Evolutionary conservation across 37 sponge, comb jelly and placozoan genomes (phyloP).

Genomic region (Agelas oroides): DNA sequence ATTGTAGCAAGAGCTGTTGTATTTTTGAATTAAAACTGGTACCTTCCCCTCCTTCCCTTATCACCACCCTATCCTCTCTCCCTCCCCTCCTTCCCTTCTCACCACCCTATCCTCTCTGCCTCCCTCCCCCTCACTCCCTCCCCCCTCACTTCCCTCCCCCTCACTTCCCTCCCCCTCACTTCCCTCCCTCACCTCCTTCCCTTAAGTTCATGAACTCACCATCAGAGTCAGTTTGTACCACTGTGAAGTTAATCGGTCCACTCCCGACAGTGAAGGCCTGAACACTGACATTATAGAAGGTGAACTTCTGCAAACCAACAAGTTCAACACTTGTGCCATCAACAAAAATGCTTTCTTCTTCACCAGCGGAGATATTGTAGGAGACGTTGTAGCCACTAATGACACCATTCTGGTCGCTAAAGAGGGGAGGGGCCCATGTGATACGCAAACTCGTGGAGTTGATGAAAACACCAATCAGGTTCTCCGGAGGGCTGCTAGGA

Average conservation of each 20-base stretch:
- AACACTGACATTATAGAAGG: conserved; percentile 43
- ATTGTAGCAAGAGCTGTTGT: too few relatives aligned
- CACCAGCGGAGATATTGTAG: background rate
- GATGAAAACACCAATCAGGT: background rate
- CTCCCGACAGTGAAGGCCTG: conserved; percentile 36
- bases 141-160: too few relatives aligned
- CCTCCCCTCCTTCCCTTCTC: too few relatives aligned
- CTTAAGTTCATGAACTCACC: conserved; percentile 11
- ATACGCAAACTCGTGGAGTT: conserved; percentile 37
- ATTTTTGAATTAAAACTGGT: too few relatives aligned
- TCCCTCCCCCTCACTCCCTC: too few relatives aligned
- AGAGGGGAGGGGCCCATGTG: conserved; percentile 47
- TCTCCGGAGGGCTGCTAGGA: conserved; percentile 18
- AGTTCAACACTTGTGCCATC: background rate
- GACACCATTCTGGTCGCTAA: conserved; percentile 43
- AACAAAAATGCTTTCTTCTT: background rate
- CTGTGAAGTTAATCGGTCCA: conserved; percentile 8
- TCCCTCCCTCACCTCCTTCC: too few relatives aligned
- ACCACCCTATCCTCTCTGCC: too few relatives aligned
- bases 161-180: too few relatives aligned
- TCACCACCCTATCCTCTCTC: too few relatives aligned
- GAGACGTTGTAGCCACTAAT: conserved; percentile 57
- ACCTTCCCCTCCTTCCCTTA: too few relatives aligned
- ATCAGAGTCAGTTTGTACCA: conserved; percentile 19
- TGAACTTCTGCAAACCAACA: conserved; percentile 26